A percentile compares a stretch with the other conserved stretches of the same genome.
These are phyloP conservation scores for Channallabes apus DNA, from an alignment of 2,797 vertebrate genomes.

Conservation along the genomic window DNA sequence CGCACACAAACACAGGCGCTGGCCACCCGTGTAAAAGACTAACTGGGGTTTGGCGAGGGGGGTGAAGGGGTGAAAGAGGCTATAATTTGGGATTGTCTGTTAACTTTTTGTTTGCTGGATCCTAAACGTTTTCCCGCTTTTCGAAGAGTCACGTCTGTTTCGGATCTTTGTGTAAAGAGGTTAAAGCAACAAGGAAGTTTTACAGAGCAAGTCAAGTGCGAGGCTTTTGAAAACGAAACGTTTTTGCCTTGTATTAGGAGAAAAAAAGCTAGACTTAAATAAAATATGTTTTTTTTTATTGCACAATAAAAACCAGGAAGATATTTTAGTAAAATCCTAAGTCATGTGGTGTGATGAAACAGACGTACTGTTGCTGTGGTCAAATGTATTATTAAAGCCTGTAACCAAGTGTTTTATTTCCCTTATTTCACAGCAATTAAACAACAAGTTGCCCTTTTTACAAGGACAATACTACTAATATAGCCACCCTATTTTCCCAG, in stretches of 20 bases:
- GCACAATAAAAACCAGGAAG: background rate
- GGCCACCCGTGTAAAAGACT: constrained; percentile 23
- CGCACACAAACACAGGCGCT: constrained; percentile 41
- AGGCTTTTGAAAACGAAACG: background rate
- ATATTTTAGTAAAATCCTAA: background rate
- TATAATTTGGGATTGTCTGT: constrained; percentile 17
- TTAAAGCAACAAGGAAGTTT: constrained; percentile 26
- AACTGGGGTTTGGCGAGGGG: background rate
- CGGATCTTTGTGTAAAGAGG: constrained; percentile 11
- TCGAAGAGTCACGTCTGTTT: background rate
- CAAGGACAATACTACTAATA: background rate
- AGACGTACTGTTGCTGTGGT: background rate
- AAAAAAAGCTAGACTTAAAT: background rate
- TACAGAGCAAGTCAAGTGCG: background rate
- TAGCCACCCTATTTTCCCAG: background rate
- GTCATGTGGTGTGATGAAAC: background rate
- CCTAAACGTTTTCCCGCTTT: constrained; percentile 31
- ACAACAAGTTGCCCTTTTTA: background rate
- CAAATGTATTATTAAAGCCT: background rate
- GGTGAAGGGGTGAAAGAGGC: background rate
- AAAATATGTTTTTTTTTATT: background rate
- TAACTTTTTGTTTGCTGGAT: constrained; percentile 11
- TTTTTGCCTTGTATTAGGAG: background rate
- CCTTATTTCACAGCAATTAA: background rate
- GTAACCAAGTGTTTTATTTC: background rate